Evolutionary conservation across 2,888 invertebrate species (phyloP).

Genomic region (Flabesymbios commensalis): DNA sequence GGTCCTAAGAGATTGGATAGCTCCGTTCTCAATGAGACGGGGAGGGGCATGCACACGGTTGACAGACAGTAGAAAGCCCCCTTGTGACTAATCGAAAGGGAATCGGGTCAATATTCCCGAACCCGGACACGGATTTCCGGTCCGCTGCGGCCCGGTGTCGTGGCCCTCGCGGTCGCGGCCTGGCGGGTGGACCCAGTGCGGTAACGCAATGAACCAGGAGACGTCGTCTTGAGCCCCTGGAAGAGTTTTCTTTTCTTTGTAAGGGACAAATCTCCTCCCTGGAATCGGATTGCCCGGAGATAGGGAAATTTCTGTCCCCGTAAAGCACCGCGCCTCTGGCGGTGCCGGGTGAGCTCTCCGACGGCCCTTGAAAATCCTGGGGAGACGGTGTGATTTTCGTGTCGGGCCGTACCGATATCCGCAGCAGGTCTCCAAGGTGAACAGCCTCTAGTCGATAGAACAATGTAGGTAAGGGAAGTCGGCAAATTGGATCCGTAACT

Average conservation of each 20-base stretch:
- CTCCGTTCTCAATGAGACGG: too few species aligned
- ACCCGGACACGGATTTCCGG: too few species aligned
- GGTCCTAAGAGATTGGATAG: too few species aligned
- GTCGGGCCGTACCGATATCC: conserved; percentile 74
- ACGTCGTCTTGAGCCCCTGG: conserved; percentile 21
- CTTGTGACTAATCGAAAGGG: conserved; percentile 62
- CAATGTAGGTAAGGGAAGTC: conserved; percentile 69
- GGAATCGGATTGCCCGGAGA: conserved; percentile 60
- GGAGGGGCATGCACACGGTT: too few species aligned
- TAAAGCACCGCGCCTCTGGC: conserved; percentile 62
- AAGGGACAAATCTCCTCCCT: conserved; percentile 44
- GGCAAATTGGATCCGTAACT: conserved; percentile 70
- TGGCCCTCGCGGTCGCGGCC: too few species aligned
- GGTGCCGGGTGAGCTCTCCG: conserved; percentile 49
- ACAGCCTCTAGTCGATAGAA: conserved; percentile 72
- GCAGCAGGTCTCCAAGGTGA: conserved; percentile 78
- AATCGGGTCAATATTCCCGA: too few species aligned
- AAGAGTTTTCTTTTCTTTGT: conserved; percentile 27
- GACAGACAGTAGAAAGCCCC: conserved; percentile 55
- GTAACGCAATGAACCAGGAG: conserved; percentile 24
- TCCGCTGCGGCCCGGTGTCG: too few species aligned
- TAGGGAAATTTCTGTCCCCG: conserved; percentile 59
- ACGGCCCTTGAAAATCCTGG: conserved; percentile 49
- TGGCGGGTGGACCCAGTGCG: too few species aligned
- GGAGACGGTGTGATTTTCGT: conserved; percentile 54